These are phyloP conservation scores for Lasioglossum leucozonium DNA, from an alignment of 2,888 invertebrate genomes.

Conservation along the genomic window DNA sequence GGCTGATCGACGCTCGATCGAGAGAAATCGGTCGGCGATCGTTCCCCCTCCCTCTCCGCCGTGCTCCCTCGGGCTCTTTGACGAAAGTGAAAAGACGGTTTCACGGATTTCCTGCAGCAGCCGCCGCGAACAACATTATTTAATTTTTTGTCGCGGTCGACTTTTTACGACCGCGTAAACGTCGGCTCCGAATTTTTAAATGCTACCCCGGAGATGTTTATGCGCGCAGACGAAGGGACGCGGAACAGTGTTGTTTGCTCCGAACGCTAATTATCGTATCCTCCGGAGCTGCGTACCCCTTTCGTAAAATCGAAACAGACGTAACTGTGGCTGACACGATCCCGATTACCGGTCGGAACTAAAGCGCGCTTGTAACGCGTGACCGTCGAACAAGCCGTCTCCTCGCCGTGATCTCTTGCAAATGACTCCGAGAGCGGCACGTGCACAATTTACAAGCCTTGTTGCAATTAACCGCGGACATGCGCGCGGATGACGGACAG, in stretches of 20 bases:
- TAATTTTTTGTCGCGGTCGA: not conserved
- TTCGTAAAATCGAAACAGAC: not conserved
- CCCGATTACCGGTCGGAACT: not conserved
- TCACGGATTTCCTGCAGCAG: not conserved
- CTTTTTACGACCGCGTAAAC: constrained; percentile 4
- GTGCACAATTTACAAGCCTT: constrained; percentile 9
- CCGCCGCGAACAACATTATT: not conserved
- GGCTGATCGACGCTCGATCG: constrained; percentile 10
- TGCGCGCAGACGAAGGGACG: not conserved
- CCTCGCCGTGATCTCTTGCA: not conserved
- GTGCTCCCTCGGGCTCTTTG: not conserved
- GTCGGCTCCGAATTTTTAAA: not conserved
- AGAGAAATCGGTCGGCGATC: not conserved
- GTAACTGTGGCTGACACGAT: not conserved
- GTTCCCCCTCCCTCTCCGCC: too few relatives aligned
- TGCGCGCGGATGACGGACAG: not conserved
- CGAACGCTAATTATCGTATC: not conserved
- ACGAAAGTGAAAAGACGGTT: constrained; percentile 36
- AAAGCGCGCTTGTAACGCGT: constrained; percentile 4
- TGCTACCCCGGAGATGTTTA: not conserved
- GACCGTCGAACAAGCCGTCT: not conserved
- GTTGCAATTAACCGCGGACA: constrained; percentile 23
- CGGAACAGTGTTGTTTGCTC: not conserved
- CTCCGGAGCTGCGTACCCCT: not conserved
- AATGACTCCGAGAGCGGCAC: constrained; percentile 19